A percentile compares a stretch with the other conserved stretches of the same genome.
These are phyloP conservation scores for Malurus melanocephalus DNA, from an alignment of 2,113 vertebrate genomes.

Conservation along the genomic window DNA sequence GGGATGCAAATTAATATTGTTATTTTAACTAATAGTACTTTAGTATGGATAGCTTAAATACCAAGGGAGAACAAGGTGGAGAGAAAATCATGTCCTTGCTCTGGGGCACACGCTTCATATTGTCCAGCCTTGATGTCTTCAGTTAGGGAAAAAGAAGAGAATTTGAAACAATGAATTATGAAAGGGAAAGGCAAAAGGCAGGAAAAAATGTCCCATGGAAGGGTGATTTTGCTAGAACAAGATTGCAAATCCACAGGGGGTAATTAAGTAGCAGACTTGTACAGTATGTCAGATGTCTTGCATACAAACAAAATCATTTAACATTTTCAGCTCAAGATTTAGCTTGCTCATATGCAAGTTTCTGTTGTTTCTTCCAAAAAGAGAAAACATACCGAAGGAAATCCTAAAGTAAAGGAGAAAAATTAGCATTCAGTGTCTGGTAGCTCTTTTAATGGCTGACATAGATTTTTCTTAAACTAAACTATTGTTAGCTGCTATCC, in stretches of 20 bases:
- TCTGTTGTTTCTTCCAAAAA: constrained; percentile 53
- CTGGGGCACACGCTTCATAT: not conserved
- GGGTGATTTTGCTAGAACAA: constrained; percentile 39
- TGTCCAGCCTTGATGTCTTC: constrained; percentile 20
- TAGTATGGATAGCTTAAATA: not conserved
- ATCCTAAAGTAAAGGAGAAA: constrained; percentile 39
- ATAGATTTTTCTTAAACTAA: constrained; percentile 74
- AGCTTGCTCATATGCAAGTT: constrained; percentile 56
- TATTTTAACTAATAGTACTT: constrained; percentile 14
- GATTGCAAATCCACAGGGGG: constrained; percentile 58
- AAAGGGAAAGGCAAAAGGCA: constrained; percentile 16
- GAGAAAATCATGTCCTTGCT: constrained; percentile 35
- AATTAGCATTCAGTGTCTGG: constrained; percentile 56
- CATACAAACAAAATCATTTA: constrained; percentile 50
- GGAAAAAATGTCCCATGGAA: constrained; percentile 43
- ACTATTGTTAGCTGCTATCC: constrained; percentile 58
- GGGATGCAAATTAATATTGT: not conserved
- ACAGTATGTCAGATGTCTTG: constrained; percentile 51
- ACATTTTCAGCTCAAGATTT: constrained; percentile 48
- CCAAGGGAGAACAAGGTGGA: not conserved
- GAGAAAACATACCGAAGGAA: constrained; percentile 22
- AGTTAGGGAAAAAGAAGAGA: constrained; percentile 19
- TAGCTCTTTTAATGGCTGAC: constrained; percentile 65
- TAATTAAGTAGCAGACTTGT: constrained; percentile 60
- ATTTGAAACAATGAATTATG: constrained; percentile 33